Evolutionary conservation across 92 coral and sea anemone species (phyloP).

Genomic region (Parazoanthus darwini): DNA sequence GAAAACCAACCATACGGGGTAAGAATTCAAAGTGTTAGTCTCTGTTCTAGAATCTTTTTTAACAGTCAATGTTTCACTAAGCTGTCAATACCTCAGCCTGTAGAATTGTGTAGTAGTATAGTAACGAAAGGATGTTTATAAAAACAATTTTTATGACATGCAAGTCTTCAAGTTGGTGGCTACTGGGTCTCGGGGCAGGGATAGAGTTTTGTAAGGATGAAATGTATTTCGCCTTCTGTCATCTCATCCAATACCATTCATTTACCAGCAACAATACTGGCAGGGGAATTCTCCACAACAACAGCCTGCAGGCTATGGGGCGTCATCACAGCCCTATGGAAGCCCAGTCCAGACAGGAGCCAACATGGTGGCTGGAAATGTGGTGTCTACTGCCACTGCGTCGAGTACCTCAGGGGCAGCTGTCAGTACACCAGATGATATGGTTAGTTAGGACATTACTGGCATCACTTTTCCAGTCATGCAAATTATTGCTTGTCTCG

Average conservation of each 20-base stretch:
- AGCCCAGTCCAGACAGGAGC: conserved; percentile 74
- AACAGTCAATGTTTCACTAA: not conserved
- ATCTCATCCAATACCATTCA: not conserved
- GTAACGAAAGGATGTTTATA: too few species aligned
- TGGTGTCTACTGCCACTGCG: conserved; percentile 86
- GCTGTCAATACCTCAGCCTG: too few species aligned
- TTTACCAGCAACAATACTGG: conserved; percentile 66
- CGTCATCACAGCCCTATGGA: conserved; percentile 76
- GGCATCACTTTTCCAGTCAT: too few species aligned
- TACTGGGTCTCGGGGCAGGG: too few species aligned
- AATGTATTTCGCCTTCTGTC: too few species aligned
- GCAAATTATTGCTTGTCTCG: too few species aligned
- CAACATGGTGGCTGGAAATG: conserved; percentile 61
- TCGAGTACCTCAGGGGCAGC: conserved; percentile 85
- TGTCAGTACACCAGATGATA: conserved; percentile 81
- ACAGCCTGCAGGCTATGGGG: conserved; percentile 59
- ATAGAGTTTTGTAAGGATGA: too few species aligned
- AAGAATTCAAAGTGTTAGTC: not conserved
- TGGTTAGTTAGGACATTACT: conserved; percentile 42
- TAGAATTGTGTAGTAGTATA: too few species aligned
- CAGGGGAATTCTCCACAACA: conserved; percentile 56
- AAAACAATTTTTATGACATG: too few species aligned
- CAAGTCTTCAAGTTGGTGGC: too few species aligned
- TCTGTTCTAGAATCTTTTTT: not conserved
- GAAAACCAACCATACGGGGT: conserved; percentile 61